Base-by-base conservation (phyloP, 2,113 vertebrate species). In the Dicrurus megarhynchus region DNA sequence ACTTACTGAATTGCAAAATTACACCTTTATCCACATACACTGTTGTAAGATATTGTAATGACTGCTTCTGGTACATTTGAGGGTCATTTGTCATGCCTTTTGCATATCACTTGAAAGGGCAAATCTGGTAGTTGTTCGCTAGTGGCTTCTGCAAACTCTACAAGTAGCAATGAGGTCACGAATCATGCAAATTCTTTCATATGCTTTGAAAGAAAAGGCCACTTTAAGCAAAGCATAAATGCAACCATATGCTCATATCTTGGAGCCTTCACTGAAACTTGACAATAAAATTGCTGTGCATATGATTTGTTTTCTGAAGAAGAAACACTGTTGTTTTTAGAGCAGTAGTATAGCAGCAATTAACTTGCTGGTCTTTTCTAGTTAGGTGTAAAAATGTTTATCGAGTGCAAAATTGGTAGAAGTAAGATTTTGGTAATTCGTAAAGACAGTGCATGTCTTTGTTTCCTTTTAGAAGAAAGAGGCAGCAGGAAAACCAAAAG, bases 181-280 rank as follows among this genome's bases (percentile, higher is more conserved):
- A 90, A 93, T 96, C 90, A 90, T 84, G 28, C 77, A 82, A 49
- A 85, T 94, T 78, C 83, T 78, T 81, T 93, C 71, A 90, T 86
- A 46, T 24, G 68, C 65, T 91, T 70, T 88, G 93, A 90, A 92
- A 91, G 88, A 90, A 84, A 94, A 90, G 83, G 61, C 88, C 44
- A 52, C 64, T 94, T 92, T 56, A 81, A 68, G 67, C 88, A 78
- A 60, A 86, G 71, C 41, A 8, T 95, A 97, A 97, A 84, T 96
- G 85, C 76, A 96, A 96, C 93, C 95, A 95, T 90, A 96, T 97
- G 93, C 60, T 82, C 22, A 4, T 92, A 93, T 82, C 79, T 88
- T 81, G 60, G 75, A 94, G 49, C 52, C 79, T 47, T 70, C 32
- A 5, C 73, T 63, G 85, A 77, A 91, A 68, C 41, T 37, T 88